Evolutionary conservation across 2,888 invertebrate genomes (phyloP), one percentile per base, ranked within the genome.

Genomic region (Nemapogon koenigi): DNA sequence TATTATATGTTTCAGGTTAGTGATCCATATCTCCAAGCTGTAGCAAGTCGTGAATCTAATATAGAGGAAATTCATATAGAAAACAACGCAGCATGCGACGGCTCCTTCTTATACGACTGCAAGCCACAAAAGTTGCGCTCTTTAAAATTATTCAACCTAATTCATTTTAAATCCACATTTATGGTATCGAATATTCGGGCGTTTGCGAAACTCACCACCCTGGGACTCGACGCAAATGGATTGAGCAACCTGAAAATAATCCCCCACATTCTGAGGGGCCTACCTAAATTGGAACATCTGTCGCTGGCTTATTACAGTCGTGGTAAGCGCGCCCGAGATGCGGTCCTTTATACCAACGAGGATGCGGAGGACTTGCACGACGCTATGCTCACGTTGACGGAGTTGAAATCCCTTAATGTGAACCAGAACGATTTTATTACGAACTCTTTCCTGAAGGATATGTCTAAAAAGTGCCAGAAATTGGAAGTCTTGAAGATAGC

Each of bases 361-460:
- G n/a, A n/a, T n/a, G n/a, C n/a, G n/a, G n/a, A n/a, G n/a, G n/a
- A n/a, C n/a, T n/a, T n/a, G n/a, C n/a, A 76, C 47, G 57, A 71
- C 13, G 50, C 70, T 0, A 43, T 83, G 4, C 52, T 65, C 0
- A 58, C 54, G 0, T 53, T 83, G 10, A 59, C 59, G 0, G 70
- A 81, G 46, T 53, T 83, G 42, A 75, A 69, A 49, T 49, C 48
- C 1, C 47, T 84, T 31, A 71, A 76, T 46, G 44, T 83, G 29
- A 66, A 64, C 46, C 57, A 61, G 37, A 82, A 82, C 42, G 52
- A 62, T 3, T 62, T 66, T 38, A 72, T 86, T 14, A 76, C 69
- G 1, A 81, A 86, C 48, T 57, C 65, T 1, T 73, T 84, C 15
- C 40, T 86, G 41, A 68, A 71, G 46, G 65, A 61, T 32, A 51